Evolutionary conservation across 2,113 vertebrate species (phyloP).

Genomic region (Notarius lentiginosus): DNA sequence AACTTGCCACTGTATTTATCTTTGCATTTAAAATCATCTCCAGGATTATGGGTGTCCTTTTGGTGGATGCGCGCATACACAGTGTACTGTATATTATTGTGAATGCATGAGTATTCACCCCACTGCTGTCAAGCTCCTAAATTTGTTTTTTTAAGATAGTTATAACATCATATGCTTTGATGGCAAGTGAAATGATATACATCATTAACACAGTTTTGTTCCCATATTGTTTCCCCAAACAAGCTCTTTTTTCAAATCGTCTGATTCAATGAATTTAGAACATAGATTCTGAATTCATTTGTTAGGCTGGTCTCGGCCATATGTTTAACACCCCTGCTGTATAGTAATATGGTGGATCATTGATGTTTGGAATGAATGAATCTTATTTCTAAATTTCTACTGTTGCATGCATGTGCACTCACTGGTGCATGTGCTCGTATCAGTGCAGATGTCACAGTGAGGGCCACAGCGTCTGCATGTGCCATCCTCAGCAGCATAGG

Average conservation of each 20-base stretch:
- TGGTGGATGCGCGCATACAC: no score
- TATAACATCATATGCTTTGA: neutral
- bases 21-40: no score
- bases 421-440: slow-evolving; percentile 71
- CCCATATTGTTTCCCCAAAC: neutral
- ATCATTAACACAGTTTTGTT: neutral
- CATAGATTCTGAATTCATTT: neutral
- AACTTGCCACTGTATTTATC: no score
- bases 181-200: neutral
- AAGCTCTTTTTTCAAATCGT: neutral
- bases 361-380: neutral
- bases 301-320: neutral
- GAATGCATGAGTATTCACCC: no score
- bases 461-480: slow-evolving; percentile 70
- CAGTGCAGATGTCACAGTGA: slow-evolving; percentile 72
- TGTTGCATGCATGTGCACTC: slow-evolving; percentile 45
- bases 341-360: neutral
- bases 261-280: neutral
- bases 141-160: no score
- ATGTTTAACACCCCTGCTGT: neutral
- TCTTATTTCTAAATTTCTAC: neutral
- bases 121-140: no score
- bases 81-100: no score
- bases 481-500: slow-evolving; percentile 67
- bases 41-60: no score